Evolutionary conservation across 2,888 invertebrate genomes (phyloP).

Genomic region (Habroteleia sp.): DNA sequence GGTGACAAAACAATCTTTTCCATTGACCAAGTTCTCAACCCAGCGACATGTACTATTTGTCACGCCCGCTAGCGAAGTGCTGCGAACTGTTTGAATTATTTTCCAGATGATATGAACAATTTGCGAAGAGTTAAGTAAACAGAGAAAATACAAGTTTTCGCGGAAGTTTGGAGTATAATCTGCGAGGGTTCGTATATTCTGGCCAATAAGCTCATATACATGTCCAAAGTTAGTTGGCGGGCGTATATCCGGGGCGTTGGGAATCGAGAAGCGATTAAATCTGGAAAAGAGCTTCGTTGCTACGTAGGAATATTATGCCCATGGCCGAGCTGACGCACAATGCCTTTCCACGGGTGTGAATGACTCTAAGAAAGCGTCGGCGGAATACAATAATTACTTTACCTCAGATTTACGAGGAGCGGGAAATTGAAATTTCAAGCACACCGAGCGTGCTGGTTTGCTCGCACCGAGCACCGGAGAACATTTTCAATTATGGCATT

Average conservation of each 20-base stretch:
- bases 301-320: conserved; percentile 70
- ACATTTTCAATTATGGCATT: conserved; percentile 79
- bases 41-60: conserved; percentile 23
- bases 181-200: conserved; percentile 44
- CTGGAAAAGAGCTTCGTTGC: conserved; percentile 67
- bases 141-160: conserved; percentile 31
- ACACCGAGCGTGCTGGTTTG: conserved; percentile 69
- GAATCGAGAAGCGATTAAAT: conserved; percentile 69
- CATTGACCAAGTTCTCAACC: conserved; percentile 8
- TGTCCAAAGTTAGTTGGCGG: conserved; percentile 63
- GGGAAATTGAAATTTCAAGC: conserved; percentile 79
- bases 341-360: conserved; percentile 74
- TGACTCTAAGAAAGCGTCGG: conserved; percentile 75
- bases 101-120: conserved; percentile 46
- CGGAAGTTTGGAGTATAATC: conserved; percentile 43
- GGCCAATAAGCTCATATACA: conserved; percentile 63
- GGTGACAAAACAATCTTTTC: neutral
- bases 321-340: conserved; percentile 76
- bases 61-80: conserved; percentile 10
- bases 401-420: conserved; percentile 79
- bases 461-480: conserved; percentile 68
- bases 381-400: conserved; percentile 80
- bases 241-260: conserved; percentile 45
- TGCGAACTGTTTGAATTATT: conserved; percentile 41
- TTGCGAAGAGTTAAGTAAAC: conserved; percentile 51